Evolutionary conservation across 2,797 vertebrate genomes (phyloP).

Genomic region (Varecia variegata): DNA sequence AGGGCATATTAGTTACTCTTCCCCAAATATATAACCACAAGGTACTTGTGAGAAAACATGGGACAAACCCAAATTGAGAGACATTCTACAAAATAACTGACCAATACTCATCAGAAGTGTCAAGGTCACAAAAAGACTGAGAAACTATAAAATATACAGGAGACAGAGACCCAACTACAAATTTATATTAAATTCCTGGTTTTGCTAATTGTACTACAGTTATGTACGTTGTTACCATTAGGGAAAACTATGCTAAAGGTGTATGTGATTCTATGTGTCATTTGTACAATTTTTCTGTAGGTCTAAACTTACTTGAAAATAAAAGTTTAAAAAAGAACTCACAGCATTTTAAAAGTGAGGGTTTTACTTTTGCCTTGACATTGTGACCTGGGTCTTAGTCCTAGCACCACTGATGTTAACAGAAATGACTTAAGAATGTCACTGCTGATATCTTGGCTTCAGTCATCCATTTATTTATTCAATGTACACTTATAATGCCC

Average conservation of each 20-base stretch:
- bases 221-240: background rate
- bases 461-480: background rate
- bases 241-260: background rate
- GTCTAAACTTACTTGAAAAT: constrained; percentile 10
- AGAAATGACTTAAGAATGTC: background rate
- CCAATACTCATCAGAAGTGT: background rate
- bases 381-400: background rate
- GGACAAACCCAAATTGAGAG: background rate
- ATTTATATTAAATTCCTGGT: background rate
- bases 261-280: background rate
- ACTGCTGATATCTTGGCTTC: background rate
- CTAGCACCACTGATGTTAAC: background rate
- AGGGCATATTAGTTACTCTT: background rate
- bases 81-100: background rate
- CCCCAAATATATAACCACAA: background rate
- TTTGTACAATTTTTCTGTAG: background rate
- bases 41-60: background rate
- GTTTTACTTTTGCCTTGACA: background rate
- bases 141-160: background rate
- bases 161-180: background rate
- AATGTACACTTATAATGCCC: background rate
- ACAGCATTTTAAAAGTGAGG: background rate
- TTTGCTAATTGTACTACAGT: background rate
- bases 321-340: background rate
- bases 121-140: background rate